Conservation (phyloP, 1,140 invertebrate genomes). For the Hyles vespertilio region DNA sequence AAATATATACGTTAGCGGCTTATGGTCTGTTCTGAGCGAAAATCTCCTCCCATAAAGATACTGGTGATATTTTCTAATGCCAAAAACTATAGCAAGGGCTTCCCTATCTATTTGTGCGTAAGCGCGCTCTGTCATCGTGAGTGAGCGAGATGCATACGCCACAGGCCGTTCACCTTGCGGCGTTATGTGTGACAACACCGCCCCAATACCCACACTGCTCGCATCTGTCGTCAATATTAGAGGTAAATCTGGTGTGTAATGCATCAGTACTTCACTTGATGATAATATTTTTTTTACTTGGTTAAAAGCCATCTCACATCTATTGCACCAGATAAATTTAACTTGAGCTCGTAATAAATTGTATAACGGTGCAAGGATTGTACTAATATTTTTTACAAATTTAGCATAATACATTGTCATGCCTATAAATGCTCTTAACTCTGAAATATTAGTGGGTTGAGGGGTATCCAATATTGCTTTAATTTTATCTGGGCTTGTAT, state of each 20-base stretch:
- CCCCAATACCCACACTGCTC: conserved; percentile 7
- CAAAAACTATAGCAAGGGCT: conserved; percentile 24
- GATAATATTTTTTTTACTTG: conserved; percentile 6
- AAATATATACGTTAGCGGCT: no score
- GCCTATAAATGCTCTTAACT: conserved; percentile 13
- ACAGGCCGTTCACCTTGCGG: conserved; percentile 19
- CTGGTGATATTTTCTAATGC: no score
- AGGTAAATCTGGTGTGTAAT: conserved; percentile 3
- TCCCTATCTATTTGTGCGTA: conserved; percentile 40
- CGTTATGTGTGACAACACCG: conserved; percentile 7
- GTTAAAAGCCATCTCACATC: not conserved
- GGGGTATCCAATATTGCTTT: no score
- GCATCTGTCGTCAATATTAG: conserved; percentile 11
- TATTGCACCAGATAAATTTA: no score
- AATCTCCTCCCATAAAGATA: no score
- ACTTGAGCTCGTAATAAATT: no score
- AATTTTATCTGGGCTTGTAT: not conserved
- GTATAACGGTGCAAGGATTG: not conserved
- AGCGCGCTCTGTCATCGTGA: conserved; percentile 41
- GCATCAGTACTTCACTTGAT: conserved; percentile 5
- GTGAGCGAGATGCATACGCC: conserved; percentile 52
- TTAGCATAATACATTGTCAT: conserved; percentile 13
- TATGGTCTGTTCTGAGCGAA: no score
- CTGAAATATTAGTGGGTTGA: no score
- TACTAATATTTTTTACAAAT: conserved; percentile 17